Percentiles rank a stretch among this genome's conserved stretches.
These are phyloP conservation scores for Hydropsyche betteni DNA, from an alignment of 2,888 invertebrate genomes.

Conservation along the genomic window DNA sequence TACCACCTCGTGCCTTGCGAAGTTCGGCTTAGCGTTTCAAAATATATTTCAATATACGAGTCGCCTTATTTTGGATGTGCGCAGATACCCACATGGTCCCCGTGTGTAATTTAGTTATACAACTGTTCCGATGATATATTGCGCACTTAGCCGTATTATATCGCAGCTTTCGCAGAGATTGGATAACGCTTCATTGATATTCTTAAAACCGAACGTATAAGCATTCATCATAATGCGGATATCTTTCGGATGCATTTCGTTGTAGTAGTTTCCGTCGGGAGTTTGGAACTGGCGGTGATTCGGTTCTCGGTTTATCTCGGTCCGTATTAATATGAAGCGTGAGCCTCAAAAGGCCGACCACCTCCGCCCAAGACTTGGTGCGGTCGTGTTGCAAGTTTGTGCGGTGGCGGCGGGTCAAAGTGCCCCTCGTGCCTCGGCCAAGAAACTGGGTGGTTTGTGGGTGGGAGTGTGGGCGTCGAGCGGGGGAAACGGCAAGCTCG, in stretches of 20 bases:
- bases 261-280: no score
- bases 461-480: no score
- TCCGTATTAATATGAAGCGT: constrained; percentile 33
- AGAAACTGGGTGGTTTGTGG: constrained; percentile 28
- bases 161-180: no score
- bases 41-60: constrained; percentile 41
- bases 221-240: no score
- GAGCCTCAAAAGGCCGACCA: constrained; percentile 29
- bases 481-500: not conserved
- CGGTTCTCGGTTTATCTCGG: constrained; percentile 13
- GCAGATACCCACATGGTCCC: constrained; percentile 19
- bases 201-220: no score
- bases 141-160: not conserved
- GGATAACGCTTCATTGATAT: no score
- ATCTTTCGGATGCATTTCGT: no score
- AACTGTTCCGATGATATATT: constrained; percentile 14
- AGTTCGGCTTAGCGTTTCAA: constrained; percentile 36
- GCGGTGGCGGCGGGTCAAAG: constrained; percentile 50
- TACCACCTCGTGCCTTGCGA: not conserved
- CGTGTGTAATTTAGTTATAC: constrained; percentile 13
- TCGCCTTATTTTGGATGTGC: constrained; percentile 8
- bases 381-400: constrained; percentile 50
- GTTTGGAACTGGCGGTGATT: no score
- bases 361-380: constrained; percentile 43
- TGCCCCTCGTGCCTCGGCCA: constrained; percentile 31